Base-by-base conservation (phyloP, 2,113 vertebrate genomes). In the Typhlomys cinereus region DNA sequence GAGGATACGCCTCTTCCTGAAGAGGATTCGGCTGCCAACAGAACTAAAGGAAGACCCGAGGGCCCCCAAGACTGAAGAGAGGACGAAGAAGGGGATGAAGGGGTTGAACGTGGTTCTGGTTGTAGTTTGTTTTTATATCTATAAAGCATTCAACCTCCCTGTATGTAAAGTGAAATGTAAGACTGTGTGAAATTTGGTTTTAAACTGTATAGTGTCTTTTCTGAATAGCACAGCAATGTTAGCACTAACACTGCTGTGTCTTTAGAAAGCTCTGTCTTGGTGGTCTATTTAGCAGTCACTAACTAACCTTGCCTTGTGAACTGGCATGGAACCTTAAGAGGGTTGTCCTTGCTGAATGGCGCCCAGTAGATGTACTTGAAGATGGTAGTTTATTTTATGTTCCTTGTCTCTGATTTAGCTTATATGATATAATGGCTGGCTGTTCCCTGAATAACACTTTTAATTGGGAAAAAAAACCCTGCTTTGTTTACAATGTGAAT, bases 1-100 rank as follows among this genome's bases (percentile, higher is more conserved):
- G 98, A 99, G 99, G 95, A 99, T 99, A 59, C 99, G 99, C n/a
- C n/a, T n/a, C n/a, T n/a, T n/a, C n/a, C n/a, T 2, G 99, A 99
- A 98, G 92, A 99, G 99, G 99, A 99, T 98, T 98, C 99, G 62
- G 98, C 99, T 86, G 98, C 98, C 17, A 99, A 99, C 96, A 98
- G 99, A 96, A 99, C 99, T 84, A 99, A 99, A 98, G 99, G 99
- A 86, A 99, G 99, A 95, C 98, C 98, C 84, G 94, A 97, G 96
- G 95, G 98, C 98, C 31, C 98, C 98, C 96, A 99, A 99, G 97
- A 98, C 97, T 9, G 99, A 99, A 97, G 99, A 98, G 36, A 99
- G 98, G 99, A 99, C 36, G 99, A 99, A 0, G 98, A 99, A 92
- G 99, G 99, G 97, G 99, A 99, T 94, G 98, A 99, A 98, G 99